These are phyloP conservation scores for Palythoa grandiflora DNA, from an alignment of 92 coral and sea anemone species.

Conservation along the genomic window DNA sequence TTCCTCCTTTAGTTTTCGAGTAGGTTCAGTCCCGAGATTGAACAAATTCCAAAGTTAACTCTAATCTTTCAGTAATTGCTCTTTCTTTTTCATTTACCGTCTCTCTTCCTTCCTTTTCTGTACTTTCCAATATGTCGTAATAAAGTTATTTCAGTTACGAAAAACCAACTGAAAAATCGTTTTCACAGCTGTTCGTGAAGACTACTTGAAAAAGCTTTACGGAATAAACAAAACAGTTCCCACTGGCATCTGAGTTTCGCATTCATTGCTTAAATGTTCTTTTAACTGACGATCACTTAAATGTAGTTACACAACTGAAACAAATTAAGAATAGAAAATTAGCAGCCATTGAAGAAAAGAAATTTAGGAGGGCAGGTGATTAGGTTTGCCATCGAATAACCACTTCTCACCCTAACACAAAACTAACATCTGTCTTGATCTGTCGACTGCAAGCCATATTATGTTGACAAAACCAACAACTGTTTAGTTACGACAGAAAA, in stretches of 20 bases:
- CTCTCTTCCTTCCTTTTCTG: background rate
- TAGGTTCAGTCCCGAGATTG: background rate
- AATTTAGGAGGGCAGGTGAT: no score
- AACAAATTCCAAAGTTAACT: background rate
- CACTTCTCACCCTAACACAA: no score
- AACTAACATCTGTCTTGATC: no score
- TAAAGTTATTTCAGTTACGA: background rate
- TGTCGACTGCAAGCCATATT: no score
- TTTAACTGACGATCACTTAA: background rate
- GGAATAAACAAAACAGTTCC: no score
- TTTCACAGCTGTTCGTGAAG: background rate
- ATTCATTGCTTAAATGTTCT: no score
- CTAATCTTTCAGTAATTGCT: background rate
- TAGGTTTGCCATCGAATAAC: no score
- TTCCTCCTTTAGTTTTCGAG: background rate
- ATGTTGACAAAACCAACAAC: no score
- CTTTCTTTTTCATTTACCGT: background rate
- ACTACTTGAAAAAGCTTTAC: background rate
- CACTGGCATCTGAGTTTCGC: no score
- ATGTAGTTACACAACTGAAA: background rate
- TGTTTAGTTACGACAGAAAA: no score
- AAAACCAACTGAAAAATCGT: background rate
- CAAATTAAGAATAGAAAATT: no score
- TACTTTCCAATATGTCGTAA: background rate
- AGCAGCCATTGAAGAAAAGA: no score